A percentile compares a stretch with the other conserved stretches of the same genome.
Conservation (phyloP, 2,888 invertebrate species). For the Drosophila lacicola region DNA sequence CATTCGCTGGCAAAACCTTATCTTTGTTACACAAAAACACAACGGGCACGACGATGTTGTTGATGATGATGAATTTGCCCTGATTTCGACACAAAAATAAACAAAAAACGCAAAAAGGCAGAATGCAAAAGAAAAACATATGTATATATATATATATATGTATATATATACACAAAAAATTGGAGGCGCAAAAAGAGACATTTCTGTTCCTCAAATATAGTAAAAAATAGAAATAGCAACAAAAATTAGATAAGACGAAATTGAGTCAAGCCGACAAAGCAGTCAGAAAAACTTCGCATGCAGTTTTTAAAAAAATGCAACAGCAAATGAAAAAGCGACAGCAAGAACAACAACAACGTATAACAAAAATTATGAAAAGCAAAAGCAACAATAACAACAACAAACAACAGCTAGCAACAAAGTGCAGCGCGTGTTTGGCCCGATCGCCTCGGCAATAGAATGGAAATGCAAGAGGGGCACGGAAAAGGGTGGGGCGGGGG, state of each 20-base stretch:
- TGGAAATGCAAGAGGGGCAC: conserved; percentile 8
- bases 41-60: conserved; percentile 75
- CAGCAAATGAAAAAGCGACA: conserved; percentile 22
- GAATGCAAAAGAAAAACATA: conserved; percentile 29
- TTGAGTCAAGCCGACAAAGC: conserved; percentile 77
- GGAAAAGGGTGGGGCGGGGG: conserved; percentile 7
- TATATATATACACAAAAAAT: conserved; percentile 44
- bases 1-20: conserved; percentile 73
- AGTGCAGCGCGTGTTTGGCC: conserved; percentile 77
- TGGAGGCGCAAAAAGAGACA: conserved; percentile 25
- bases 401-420: conserved; percentile 38
- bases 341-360: conserved; percentile 20
- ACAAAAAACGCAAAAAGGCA: conserved; percentile 61
- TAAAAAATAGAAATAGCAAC: conserved; percentile 35
- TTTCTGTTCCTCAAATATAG: conserved; percentile 36
- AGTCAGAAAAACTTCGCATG: conserved; percentile 62
- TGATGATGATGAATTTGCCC: conserved; percentile 84
- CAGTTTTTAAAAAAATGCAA: conserved; percentile 53
- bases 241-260: conserved; percentile 79
- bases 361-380: conserved; percentile 57
- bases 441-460: conserved; percentile 42
- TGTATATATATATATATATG: conserved; percentile 13
- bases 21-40: conserved; percentile 76
- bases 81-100: conserved; percentile 83
- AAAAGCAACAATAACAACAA: conserved; percentile 15